Conservation (phyloP, 2,797 vertebrate genomes). For the Pagetopsis macropterus region DNA sequence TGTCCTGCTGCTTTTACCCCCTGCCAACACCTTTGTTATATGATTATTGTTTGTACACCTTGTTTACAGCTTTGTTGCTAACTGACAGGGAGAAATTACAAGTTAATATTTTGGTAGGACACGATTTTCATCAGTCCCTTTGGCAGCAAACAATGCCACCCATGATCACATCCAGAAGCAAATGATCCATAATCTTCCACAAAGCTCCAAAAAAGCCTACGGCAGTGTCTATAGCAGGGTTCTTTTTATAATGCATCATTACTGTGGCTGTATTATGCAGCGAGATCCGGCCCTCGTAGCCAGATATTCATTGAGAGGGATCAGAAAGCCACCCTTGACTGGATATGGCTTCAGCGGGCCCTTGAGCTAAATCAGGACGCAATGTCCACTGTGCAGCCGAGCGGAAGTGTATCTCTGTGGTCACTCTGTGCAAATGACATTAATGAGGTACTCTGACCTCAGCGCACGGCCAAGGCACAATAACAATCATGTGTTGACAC, state of each 20-base stretch:
- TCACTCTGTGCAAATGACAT: constrained; percentile 80
- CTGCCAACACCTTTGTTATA: constrained; percentile 55
- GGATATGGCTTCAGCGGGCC: constrained; percentile 76
- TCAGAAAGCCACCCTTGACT: constrained; percentile 75
- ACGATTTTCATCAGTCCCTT: constrained; percentile 12
- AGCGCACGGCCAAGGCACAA: constrained; percentile 73
- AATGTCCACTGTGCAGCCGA: constrained; percentile 78
- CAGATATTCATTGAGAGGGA: constrained; percentile 55
- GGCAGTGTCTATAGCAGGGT: constrained; percentile 39
- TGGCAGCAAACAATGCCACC: background rate
- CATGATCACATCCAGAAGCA: constrained; percentile 36
- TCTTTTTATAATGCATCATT: constrained; percentile 61
- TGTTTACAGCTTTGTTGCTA: constrained; percentile 25
- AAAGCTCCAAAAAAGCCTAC: constrained; percentile 58
- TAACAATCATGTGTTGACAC: constrained; percentile 78
- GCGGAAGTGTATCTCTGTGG: constrained; percentile 78
- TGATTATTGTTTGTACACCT: constrained; percentile 31
- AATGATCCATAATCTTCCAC: constrained; percentile 43
- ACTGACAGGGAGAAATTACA: background rate
- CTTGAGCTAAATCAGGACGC: constrained; percentile 78
- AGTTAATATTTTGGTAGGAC: background rate
- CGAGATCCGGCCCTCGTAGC: constrained; percentile 54
- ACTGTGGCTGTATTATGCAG: constrained; percentile 51
- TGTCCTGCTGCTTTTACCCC: constrained; percentile 35
- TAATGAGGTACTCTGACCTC: constrained; percentile 81